phyloP scores from a whole-genome alignment of 2,888 invertebrate species.

The Bursaphelenchus okinawaensis region DNA sequence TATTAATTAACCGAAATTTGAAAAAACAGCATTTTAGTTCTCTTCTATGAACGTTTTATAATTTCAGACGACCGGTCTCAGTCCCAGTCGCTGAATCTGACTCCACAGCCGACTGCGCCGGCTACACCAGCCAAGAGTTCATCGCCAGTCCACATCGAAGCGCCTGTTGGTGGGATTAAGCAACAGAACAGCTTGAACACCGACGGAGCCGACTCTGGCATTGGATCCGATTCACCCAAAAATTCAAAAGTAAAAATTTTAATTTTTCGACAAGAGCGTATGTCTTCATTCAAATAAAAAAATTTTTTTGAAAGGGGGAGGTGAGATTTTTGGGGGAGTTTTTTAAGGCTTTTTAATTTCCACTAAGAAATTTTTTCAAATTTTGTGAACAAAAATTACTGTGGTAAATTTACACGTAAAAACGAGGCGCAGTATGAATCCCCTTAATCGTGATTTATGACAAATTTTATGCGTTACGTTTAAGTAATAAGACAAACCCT shows the following conservation, averaged over 20 bases:
- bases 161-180: background rate
- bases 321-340: no score
- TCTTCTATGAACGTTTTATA: background rate
- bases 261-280: no score
- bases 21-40: background rate
- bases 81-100: background rate
- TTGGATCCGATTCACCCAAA: constrained; percentile 66
- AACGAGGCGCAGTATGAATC: no score
- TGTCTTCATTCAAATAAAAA: no score
- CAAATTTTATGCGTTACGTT: no score
- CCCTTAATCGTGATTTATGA: no score
- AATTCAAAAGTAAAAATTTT: constrained; percentile 20
- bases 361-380: no score
- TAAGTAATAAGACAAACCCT: no score
- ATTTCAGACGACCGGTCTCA: background rate
- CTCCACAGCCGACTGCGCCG: background rate
- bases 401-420: no score
- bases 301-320: no score
- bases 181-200: background rate
- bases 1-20: background rate
- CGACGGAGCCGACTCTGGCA: constrained; percentile 84
- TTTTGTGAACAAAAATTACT: no score
- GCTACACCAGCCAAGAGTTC: background rate
- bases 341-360: no score
- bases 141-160: constrained; percentile 6